Evolutionary conservation across 2,888 invertebrate species (phyloP).

Genomic region (Megamerina dolium): DNA sequence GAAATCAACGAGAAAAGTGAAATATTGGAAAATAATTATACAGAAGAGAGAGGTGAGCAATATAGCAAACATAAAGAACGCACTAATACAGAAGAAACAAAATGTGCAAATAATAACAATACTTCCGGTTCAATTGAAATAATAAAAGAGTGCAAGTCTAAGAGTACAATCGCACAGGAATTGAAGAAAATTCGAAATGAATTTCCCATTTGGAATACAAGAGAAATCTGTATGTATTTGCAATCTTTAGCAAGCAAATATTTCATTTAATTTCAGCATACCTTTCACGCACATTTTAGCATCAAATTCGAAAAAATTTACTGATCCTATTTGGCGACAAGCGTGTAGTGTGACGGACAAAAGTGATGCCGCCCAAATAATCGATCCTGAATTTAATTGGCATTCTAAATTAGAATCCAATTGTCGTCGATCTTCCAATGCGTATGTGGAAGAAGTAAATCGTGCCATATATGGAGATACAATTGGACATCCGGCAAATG

Average conservation of each 20-base stretch:
- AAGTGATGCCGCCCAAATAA: slow-evolving; percentile 1
- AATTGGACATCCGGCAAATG: slow-evolving; percentile 30
- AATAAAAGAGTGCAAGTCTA: slow-evolving; percentile 11
- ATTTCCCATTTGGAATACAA: slow-evolving; percentile 20
- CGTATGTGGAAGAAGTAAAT: slow-evolving; percentile 34
- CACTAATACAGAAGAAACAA: too few relatives aligned
- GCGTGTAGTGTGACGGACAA: not conserved
- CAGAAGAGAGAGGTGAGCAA: too few relatives aligned
- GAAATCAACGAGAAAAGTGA: slow-evolving; percentile 8
- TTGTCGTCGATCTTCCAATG: slow-evolving; percentile 19
- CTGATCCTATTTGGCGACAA: slow-evolving; percentile 19
- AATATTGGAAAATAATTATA: too few relatives aligned
- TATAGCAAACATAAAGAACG: too few relatives aligned
- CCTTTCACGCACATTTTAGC: not conserved
- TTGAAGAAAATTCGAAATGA: slow-evolving; percentile 18
- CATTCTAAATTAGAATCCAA: slow-evolving; percentile 20
- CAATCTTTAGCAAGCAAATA: not conserved
- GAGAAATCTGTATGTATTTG: slow-evolving; percentile 18
- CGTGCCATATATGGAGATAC: slow-evolving; percentile 33
- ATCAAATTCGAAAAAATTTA: slow-evolving; percentile 9
- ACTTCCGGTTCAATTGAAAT: too few relatives aligned
- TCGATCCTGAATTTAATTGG: slow-evolving; percentile 16
- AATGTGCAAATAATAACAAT: too few relatives aligned
- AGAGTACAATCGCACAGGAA: slow-evolving; percentile 15
- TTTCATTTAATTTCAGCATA: not conserved